Percentiles rank a stretch among this genome's conserved stretches.
phyloP scores from a whole-genome alignment of 2,888 invertebrate species.

The Nasonovia ribisnigri region DNA sequence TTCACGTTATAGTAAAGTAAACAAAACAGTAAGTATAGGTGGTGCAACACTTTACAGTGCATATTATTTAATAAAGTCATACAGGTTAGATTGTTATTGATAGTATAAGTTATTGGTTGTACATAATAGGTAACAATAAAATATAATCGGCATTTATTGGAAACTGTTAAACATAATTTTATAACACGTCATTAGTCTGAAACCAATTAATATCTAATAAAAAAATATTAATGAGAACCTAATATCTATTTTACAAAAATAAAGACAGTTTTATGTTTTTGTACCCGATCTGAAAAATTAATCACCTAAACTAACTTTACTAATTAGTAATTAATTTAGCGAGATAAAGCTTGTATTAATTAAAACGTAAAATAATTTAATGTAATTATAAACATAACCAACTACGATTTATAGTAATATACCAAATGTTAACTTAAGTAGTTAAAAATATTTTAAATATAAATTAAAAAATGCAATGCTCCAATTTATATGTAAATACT shows the following conservation, averaged over 20 bases:
- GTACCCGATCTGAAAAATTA: neutral
- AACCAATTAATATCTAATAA: neutral
- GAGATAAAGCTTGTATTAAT: neutral
- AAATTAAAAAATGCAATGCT: neutral
- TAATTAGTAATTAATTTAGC: neutral
- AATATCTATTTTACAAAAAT: neutral
- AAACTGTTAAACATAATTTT: neutral
- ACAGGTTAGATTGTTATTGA: neutral
- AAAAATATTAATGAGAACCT: neutral
- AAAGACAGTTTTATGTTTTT: neutral
- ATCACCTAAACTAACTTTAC: neutral
- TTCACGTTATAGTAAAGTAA: neutral
- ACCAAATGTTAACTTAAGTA: neutral
- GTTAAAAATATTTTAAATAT: neutral
- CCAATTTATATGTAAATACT: neutral
- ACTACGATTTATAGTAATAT: neutral
- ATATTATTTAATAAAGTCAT: neutral
- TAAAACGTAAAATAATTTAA: neutral
- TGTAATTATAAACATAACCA: neutral
- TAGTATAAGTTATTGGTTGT: neutral
- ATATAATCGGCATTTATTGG: neutral
- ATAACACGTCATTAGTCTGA: neutral
- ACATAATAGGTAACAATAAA: neutral
- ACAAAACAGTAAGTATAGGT: neutral
- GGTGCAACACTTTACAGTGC: neutral